phyloP scores from a whole-genome alignment of 1,140 invertebrate genomes.

The Geopemphigus sp. region DNA sequence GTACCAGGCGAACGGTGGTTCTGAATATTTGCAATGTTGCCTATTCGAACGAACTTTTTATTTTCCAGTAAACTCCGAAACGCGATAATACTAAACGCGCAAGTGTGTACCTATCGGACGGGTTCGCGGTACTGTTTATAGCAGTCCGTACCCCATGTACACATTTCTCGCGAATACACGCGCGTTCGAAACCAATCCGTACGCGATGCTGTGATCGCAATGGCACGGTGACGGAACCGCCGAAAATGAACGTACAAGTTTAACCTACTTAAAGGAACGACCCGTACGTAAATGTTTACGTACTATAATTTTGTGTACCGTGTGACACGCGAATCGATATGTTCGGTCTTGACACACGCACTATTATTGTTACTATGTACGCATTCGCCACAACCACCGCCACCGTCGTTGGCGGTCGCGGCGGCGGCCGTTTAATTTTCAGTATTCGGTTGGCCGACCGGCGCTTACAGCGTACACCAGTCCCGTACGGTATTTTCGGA shows the following conservation, averaged over 20 bases:
- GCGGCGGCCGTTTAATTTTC: neutral
- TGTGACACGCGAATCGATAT: slow-evolving; percentile 44
- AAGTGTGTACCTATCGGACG: neutral
- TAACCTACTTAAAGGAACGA: slow-evolving; percentile 35
- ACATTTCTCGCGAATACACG: too few species aligned
- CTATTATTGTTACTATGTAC: slow-evolving; percentile 24
- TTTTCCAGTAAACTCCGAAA: neutral
- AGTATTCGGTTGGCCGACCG: neutral
- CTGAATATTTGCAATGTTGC: slow-evolving; percentile 42
- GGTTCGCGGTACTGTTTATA: too few species aligned
- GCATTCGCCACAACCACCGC: neutral
- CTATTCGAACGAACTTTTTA: slow-evolving; percentile 3
- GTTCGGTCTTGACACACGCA: slow-evolving; percentile 29
- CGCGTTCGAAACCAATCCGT: neutral
- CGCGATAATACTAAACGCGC: too few species aligned
- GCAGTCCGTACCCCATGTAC: too few species aligned
- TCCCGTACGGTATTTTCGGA: too few species aligned
- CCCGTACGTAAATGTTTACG: neutral
- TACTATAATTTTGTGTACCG: neutral
- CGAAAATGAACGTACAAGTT: slow-evolving; percentile 5
- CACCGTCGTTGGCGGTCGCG: neutral
- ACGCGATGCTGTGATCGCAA: too few species aligned
- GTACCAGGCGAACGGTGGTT: slow-evolving; percentile 31
- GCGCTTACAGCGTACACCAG: too few species aligned
- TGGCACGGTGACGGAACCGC: too few species aligned